Percentiles rank a stretch among this genome's conserved stretches.
Conservation (phyloP, 2,888 invertebrate species). For the Luperina testacea region DNA sequence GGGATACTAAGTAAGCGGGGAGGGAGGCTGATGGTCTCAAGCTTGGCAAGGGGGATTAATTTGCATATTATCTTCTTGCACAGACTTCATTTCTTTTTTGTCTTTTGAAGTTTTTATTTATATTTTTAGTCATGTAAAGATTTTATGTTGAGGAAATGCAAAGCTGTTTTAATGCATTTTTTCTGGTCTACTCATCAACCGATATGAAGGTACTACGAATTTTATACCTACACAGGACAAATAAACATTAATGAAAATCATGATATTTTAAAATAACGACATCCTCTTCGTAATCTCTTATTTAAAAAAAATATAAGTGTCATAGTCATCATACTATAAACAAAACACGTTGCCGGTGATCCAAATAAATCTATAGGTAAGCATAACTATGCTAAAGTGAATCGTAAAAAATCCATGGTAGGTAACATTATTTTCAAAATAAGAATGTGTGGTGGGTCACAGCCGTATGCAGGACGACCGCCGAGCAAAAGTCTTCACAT, state of each 20-base stretch:
- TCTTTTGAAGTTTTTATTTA: not conserved
- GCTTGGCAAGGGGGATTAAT: constrained; percentile 29
- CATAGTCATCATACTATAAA: not conserved
- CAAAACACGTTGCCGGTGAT: not conserved
- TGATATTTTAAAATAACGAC: not conserved
- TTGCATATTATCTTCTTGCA: constrained; percentile 49
- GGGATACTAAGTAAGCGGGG: constrained; percentile 27
- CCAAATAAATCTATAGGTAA: not conserved
- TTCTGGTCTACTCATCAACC: not conserved
- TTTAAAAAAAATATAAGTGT: not conserved
- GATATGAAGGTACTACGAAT: not conserved
- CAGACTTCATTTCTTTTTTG: constrained; percentile 40
- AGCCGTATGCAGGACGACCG: not conserved
- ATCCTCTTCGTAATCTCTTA: not conserved
- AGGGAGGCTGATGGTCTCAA: constrained; percentile 26
- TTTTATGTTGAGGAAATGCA: constrained; percentile 16
- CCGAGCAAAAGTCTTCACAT: not conserved
- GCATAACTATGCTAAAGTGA: not conserved
- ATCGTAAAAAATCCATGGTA: not conserved
- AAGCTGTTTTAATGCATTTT: not conserved
- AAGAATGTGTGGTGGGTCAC: not conserved
- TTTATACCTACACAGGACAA: not conserved
- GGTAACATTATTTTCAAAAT: not conserved
- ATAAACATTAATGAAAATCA: not conserved
- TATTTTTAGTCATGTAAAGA: not conserved